Conservation (phyloP, 2,113 vertebrate genomes). For the Chamaetylas fuelleborni region DNA sequence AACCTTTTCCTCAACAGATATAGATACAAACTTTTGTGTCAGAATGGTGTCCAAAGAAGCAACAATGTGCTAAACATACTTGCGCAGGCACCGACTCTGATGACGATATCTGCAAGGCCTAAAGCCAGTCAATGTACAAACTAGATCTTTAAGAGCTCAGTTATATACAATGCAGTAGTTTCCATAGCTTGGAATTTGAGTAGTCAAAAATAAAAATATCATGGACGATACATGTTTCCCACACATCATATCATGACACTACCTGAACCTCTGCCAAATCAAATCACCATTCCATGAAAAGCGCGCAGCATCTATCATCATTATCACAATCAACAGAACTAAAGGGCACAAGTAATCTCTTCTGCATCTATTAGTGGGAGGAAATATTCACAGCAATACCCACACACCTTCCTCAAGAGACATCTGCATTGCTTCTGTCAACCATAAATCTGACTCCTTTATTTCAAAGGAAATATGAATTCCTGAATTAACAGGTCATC, state of each 20-base stretch:
- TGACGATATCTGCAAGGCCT: neutral
- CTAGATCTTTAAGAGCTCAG: neutral
- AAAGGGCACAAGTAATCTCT: neutral
- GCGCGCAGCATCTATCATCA: neutral
- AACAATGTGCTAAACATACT: neutral
- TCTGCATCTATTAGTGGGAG: neutral
- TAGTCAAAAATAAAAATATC: neutral
- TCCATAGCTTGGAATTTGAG: neutral
- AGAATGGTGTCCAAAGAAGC: neutral
- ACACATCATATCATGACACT: neutral
- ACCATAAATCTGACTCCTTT: neutral
- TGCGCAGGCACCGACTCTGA: neutral
- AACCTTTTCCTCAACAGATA: neutral
- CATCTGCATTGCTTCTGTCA: neutral
- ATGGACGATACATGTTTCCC: neutral
- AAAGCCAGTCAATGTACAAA: neutral
- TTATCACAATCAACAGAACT: neutral
- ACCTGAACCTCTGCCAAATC: neutral
- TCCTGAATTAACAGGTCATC: neutral
- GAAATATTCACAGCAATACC: neutral
- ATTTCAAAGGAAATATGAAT: constrained; percentile 12
- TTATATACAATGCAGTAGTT: neutral
- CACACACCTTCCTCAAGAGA: neutral
- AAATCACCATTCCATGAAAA: neutral
- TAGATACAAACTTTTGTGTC: neutral